These are phyloP conservation scores for Drosophila kokeensis DNA, from an alignment of 2,888 invertebrate genomes.

Conservation along the genomic window DNA sequence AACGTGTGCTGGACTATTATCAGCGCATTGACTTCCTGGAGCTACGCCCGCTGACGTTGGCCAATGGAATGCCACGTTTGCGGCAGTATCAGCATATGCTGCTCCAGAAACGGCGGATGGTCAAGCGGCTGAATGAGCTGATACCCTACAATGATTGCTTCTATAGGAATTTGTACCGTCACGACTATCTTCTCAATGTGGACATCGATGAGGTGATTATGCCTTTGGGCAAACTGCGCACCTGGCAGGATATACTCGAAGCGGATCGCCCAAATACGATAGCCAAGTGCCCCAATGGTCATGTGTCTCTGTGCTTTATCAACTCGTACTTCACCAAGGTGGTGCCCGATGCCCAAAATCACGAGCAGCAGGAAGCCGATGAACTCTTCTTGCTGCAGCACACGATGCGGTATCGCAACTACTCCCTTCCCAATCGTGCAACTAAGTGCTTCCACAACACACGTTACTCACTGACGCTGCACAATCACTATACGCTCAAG, in stretches of 20 bases:
- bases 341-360: constrained; percentile 38
- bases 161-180: constrained; percentile 94
- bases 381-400: constrained; percentile 94
- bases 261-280: constrained; percentile 3
- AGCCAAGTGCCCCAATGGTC: constrained; percentile 38
- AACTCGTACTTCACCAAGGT: constrained; percentile 95
- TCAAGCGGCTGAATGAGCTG: constrained; percentile 95
- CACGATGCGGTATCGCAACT: constrained; percentile 92
- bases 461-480: constrained; percentile 92
- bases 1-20: constrained; percentile 89
- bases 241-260: constrained; percentile 86
- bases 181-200: constrained; percentile 92
- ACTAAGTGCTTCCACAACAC: constrained; percentile 96
- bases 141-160: constrained; percentile 97
- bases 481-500: constrained; percentile 94
- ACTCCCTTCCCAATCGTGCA: constrained; percentile 93
- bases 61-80: constrained; percentile 94
- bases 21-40: constrained; percentile 87
- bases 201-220: constrained; percentile 97
- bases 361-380: constrained; percentile 58
- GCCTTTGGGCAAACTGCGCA: constrained; percentile 85
- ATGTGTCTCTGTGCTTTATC: constrained; percentile 90
- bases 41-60: constrained; percentile 91
- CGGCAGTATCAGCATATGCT: constrained; percentile 93
- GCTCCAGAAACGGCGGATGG: constrained; percentile 92